Evolutionary conservation across 2,797 vertebrate species (phyloP).

Genomic region (Lacerta bilineata): DNA sequence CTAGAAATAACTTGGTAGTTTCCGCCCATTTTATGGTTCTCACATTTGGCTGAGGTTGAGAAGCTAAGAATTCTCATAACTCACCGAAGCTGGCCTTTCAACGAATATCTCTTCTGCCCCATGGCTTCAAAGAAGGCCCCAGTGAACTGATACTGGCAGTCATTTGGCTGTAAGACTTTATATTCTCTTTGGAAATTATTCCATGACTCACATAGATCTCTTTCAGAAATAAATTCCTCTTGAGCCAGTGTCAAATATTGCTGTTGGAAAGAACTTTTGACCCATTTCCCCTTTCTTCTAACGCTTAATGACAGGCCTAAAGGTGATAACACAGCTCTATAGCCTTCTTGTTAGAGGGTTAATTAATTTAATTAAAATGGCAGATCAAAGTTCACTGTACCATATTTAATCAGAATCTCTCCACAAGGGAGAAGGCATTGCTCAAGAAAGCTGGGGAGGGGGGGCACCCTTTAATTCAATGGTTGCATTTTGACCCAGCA

Average conservation of each 20-base stretch:
- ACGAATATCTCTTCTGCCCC: neutral
- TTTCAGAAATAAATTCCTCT: neutral
- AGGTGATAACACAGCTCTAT: neutral
- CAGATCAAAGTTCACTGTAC: neutral
- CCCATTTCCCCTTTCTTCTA: neutral
- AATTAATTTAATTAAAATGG: neutral
- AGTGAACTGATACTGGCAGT: neutral
- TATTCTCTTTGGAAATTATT: neutral
- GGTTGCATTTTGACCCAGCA: neutral
- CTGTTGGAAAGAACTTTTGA: neutral
- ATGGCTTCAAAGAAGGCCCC: neutral
- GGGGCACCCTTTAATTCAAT: neutral
- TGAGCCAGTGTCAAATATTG: neutral
- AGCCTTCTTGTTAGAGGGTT: neutral
- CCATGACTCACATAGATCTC: neutral
- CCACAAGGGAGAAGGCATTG: neutral
- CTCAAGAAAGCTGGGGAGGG: neutral
- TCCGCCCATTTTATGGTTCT: neutral
- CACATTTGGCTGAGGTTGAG: neutral
- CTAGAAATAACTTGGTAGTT: neutral
- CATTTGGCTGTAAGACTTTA: neutral
- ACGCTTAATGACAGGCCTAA: neutral
- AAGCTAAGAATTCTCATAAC: neutral
- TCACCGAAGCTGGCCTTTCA: neutral
- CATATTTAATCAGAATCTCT: neutral